phyloP scores from a whole-genome alignment of 2,797 vertebrate species.

The Aldrovandia affinis region DNA sequence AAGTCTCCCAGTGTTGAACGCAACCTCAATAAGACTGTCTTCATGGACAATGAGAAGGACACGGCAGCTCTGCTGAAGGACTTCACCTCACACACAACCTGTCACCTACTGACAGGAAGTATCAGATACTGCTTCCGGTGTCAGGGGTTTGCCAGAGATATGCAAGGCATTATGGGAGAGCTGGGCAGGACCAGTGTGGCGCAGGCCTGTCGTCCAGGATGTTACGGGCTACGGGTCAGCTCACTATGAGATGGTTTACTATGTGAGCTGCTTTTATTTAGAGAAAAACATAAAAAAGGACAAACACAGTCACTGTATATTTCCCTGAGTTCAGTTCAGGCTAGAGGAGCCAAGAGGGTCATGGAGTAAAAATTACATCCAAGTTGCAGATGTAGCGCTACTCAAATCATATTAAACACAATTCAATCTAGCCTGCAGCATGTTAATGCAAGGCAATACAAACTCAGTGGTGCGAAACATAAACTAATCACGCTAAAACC shows the following conservation, averaged over 20 bases:
- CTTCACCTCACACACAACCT: neutral
- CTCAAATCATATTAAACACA: neutral
- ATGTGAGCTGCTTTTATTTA: neutral
- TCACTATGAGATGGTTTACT: neutral
- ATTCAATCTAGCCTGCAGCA: neutral
- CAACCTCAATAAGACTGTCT: neutral
- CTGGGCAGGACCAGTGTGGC: neutral
- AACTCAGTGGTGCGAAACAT: neutral
- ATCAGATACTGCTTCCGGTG: neutral
- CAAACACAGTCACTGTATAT: neutral
- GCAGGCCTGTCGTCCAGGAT: neutral
- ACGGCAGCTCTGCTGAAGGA: neutral
- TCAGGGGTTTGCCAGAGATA: neutral
- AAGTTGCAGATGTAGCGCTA: neutral
- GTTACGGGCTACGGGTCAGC: neutral
- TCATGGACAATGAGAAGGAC: neutral
- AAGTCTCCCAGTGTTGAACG: neutral
- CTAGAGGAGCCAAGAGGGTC: neutral
- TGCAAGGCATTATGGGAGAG: neutral
- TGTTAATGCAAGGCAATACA: neutral
- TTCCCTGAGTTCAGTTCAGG: neutral
- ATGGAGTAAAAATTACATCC: neutral
- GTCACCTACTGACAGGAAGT: neutral
- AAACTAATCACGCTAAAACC: neutral
- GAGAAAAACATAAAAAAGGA: neutral